Evolutionary conservation across 2,797 vertebrate genomes (phyloP).

Genomic region (Sphenodon punctatus): DNA sequence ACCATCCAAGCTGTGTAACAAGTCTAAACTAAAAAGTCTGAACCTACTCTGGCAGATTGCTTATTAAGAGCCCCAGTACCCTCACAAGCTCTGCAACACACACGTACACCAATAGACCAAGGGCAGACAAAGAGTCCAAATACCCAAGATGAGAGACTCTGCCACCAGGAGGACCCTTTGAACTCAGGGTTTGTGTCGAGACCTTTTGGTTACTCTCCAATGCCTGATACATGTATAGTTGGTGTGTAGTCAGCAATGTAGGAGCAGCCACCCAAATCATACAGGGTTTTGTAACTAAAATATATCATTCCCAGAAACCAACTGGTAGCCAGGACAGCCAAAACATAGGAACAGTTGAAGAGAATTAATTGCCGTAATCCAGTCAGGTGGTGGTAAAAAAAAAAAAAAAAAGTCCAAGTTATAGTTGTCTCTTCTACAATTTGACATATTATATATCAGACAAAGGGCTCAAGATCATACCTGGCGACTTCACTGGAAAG

Average conservation of each 20-base stretch:
- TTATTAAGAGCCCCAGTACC: neutral
- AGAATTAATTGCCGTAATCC: neutral
- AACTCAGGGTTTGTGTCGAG: no score
- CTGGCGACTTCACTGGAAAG: no score
- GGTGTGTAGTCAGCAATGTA: no score
- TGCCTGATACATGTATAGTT: no score
- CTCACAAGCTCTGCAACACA: rapidly evolving
- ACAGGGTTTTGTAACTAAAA: neutral
- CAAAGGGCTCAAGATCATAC: no score
- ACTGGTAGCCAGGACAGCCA: neutral
- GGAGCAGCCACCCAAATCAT: neutral
- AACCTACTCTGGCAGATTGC: neutral
- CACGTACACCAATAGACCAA: neutral
- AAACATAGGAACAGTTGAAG: no score
- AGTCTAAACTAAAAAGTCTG: neutral
- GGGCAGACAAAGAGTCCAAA: neutral
- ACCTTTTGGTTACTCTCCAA: no score
- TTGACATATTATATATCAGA: rapidly evolving
- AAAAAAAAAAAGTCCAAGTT: neutral
- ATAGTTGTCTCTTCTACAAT: rapidly evolving
- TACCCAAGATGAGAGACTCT: no score
- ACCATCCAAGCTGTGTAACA: neutral
- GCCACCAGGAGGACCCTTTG: no score
- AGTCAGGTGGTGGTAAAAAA: neutral
- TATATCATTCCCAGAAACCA: neutral